Base-by-base conservation (phyloP, 2,113 vertebrate species). In the Pachyramphus minor region DNA sequence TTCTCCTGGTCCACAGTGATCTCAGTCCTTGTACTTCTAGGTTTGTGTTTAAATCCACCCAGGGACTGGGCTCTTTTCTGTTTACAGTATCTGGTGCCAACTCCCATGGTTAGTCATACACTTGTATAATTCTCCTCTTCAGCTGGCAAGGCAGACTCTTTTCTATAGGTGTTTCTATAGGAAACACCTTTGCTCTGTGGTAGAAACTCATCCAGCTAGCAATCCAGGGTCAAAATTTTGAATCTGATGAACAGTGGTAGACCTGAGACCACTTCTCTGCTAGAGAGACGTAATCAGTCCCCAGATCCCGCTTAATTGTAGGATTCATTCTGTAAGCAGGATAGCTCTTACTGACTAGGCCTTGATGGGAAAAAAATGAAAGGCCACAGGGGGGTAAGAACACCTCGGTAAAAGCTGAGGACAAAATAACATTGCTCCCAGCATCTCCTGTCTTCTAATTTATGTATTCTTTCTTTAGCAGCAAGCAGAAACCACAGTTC, bases 81-180 rank as follows among this genome's bases (percentile, higher is more conserved):
- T 44, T 42, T 86, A 45, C 5, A 58, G 15, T 31, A 74, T n/a
- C 60, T 69, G 35, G 9, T 71, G 20, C 13, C 7, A 62, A 14
- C 21, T 66, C 23, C 14, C 5, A 19, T 0, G 0, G 31, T 41
- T 58, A 35, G 6, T 74, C 23, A 33, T 45, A 37, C 1, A 12
- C 17, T 18, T 18, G 45, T 2, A 21, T 31, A 62, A 6, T 18
- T 87, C 21, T 2, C 14, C 87, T 12, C 42, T 75, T 95, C 39
- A 62, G 5, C 47, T 50, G 28, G 25, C 28, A 87, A 81, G 64
- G 39, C 19, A 81, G 25, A 23, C 5, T 35, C 7, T 1, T 2
- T 68, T 62, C 21, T 47, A 12, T 22, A 47, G 45, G 45, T 47
- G 47, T 49, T 49, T 25, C 47, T 25, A 6, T 2, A 33, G 53